Conservation (phyloP, 2,113 vertebrate species). For the Tauraco erythrolophus region DNA sequence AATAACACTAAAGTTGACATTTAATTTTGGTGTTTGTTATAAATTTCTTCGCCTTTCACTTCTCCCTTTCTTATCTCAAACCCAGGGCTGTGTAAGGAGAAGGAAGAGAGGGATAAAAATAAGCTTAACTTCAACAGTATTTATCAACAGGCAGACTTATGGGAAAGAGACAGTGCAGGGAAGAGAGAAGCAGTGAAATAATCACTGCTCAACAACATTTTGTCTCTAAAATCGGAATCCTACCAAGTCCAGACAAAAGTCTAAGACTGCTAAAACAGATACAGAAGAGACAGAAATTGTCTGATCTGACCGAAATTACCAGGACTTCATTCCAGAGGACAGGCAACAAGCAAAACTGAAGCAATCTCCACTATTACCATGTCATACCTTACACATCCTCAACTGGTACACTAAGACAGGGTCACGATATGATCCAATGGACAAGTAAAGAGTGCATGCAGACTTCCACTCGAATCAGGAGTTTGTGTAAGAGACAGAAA, state of each 20-base stretch:
- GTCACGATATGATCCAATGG: neutral
- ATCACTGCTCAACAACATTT: neutral
- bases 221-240: neutral
- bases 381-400: fast-evolving
- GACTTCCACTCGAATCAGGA: neutral
- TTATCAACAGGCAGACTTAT: neutral
- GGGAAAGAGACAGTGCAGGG: neutral
- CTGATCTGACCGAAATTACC: neutral
- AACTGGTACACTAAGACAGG: neutral
- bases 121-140: neutral
- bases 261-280: neutral
- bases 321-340: neutral
- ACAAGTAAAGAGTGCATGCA: neutral
- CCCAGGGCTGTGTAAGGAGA: neutral
- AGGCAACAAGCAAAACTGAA: neutral
- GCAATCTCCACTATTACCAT: neutral
- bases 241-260: neutral
- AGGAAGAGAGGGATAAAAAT: neutral
- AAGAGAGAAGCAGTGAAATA: neutral
- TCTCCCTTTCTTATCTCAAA: neutral
- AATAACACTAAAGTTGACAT: neutral
- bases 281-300: neutral
- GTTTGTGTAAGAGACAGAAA: neutral
- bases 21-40: neutral
- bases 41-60: neutral